Percentiles rank a stretch among this genome's conserved stretches.
These are phyloP conservation scores for Nymphalis polychloros DNA, from an alignment of 2,888 invertebrate species.

Conservation along the genomic window DNA sequence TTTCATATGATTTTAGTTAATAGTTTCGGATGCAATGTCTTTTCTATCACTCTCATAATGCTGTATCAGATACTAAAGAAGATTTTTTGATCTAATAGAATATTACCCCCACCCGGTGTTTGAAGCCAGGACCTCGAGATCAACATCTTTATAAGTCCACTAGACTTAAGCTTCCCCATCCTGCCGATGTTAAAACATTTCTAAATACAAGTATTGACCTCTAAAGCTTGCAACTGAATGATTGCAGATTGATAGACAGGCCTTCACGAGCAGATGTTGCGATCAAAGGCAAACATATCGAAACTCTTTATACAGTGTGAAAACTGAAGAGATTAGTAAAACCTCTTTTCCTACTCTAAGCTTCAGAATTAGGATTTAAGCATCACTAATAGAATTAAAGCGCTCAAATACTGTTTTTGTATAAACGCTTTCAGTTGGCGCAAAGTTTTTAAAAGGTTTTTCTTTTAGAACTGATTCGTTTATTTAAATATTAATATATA, in stretches of 20 bases:
- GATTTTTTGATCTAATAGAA: too few relatives aligned
- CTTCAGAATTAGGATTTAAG: conserved; percentile 1
- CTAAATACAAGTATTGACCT: too few relatives aligned
- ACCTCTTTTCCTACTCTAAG: not conserved
- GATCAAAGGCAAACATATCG: not conserved
- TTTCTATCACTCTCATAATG: too few relatives aligned
- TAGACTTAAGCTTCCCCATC: too few relatives aligned
- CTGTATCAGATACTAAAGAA: too few relatives aligned
- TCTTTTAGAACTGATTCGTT: not conserved
- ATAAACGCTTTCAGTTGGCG: not conserved
- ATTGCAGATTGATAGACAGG: not conserved
- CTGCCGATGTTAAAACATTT: not conserved
- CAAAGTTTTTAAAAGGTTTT: not conserved
- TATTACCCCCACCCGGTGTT: too few relatives aligned
- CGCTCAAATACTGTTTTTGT: not conserved
- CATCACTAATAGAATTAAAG: not conserved
- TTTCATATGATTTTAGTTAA: too few relatives aligned
- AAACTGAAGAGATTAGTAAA: not conserved
- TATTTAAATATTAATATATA: too few relatives aligned
- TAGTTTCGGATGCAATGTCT: too few relatives aligned
- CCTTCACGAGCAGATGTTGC: not conserved
- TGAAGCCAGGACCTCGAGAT: too few relatives aligned
- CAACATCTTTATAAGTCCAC: too few relatives aligned
- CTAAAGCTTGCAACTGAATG: not conserved
- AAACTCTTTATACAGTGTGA: not conserved